Evolutionary conservation across 2,113 vertebrate genomes (phyloP).

Genomic region (Cichladusa arquata): DNA sequence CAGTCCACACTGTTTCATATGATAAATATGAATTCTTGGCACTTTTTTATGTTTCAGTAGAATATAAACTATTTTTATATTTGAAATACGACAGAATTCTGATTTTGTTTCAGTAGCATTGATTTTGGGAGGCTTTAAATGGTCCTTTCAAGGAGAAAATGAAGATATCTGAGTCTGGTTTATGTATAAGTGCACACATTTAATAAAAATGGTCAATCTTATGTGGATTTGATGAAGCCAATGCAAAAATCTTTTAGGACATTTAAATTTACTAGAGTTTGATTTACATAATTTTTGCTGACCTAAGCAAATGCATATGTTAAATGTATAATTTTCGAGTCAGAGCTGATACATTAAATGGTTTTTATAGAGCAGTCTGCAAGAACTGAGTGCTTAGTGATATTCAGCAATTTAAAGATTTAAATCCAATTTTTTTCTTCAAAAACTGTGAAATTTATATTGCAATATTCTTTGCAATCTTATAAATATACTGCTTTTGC

Average conservation of each 20-base stretch:
- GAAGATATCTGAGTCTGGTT: neutral
- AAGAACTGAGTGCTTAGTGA: neutral
- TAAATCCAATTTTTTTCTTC: neutral
- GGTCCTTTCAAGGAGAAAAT: neutral
- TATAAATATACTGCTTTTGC: neutral
- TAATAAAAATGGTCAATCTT: neutral
- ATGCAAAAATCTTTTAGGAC: neutral
- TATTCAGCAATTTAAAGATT: neutral
- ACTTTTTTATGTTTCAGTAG: neutral
- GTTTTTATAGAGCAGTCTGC: neutral
- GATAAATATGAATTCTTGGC: neutral
- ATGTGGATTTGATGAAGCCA: neutral
- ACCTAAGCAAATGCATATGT: neutral
- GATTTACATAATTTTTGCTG: neutral
- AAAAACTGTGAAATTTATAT: neutral
- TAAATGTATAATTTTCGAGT: neutral
- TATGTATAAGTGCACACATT: neutral
- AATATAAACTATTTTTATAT: neutral
- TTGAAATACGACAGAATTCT: neutral
- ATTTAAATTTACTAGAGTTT: neutral
- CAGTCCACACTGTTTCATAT: neutral
- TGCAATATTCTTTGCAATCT: neutral
- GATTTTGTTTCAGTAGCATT: neutral
- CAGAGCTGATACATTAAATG: neutral
- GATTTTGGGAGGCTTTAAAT: neutral